Evolutionary conservation across 2,113 vertebrate species (phyloP), one percentile per base, ranked within the genome.

Genomic region (Daubentonia madagascariensis): DNA sequence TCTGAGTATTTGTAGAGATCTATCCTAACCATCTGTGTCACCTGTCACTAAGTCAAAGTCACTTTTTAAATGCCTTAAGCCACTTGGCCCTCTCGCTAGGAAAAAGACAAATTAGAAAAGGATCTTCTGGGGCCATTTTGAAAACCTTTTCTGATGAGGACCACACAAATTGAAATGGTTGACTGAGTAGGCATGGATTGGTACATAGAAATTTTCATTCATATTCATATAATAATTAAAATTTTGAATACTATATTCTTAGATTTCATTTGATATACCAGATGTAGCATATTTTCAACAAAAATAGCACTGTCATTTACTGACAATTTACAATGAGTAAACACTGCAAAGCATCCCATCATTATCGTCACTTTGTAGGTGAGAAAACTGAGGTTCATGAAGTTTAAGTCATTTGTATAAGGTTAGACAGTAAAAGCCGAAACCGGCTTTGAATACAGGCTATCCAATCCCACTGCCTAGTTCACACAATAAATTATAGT

Each of bases 31-130:
- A n/a, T n/a, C n/a, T 13, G 28, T 17, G 5, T 18, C 73, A 25
- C 40, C 83, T 95, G 1, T 76, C 16, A 43, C 95, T 94, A 96
- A 96, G 20, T 78, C 57, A 95, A 43, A 96, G 40, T 65, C 61
- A 93, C 6, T 37, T 50, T 86, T 3, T 76, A 97, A 96, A 89
- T 10, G 0, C 2, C 6, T n/a, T 89, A 91, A 96, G 97, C 89
- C 89, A n/a, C 13, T 83, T 85, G 50, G 8, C 20, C 0, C 1
- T 97, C 50, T 95, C 59, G 89, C 0, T 12, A 32, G 37, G 20
- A 89, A 93, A 43, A 45, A 94, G 79, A 96, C 2, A 50, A 11
- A 20, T 72, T n/a, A 76, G 80, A 18, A 35, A 72, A 11, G 1
- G 13, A 5, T 65, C 10, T 85, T 89, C n/a, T 87, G 10, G 32